Conservation (phyloP, 2,797 vertebrate genomes). For the Anabas testudineus region DNA sequence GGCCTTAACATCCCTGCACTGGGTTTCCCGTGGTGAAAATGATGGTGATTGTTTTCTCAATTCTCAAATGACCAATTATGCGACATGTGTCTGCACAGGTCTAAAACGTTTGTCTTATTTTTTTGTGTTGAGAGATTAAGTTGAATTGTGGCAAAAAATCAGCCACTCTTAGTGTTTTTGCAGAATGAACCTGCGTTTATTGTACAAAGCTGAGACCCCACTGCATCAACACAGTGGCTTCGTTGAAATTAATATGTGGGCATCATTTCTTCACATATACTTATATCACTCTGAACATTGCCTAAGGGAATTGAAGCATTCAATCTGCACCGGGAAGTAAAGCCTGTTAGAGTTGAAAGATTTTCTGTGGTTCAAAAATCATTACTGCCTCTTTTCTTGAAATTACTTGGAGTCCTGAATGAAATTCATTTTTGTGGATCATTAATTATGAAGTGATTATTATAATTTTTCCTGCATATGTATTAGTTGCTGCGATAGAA, state of each 20-base stretch:
- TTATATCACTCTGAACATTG: background rate
- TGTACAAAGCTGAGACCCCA: background rate
- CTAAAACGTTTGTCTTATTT: background rate
- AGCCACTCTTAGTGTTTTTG: background rate
- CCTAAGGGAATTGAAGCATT: background rate
- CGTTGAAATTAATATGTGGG: slow-evolving; percentile 1
- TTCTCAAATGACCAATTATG: no score
- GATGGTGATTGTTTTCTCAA: background rate
- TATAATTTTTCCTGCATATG: background rate
- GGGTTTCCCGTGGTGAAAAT: background rate
- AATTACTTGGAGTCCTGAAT: background rate
- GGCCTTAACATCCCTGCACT: background rate
- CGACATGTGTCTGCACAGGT: background rate
- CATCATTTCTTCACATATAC: background rate
- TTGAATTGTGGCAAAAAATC: background rate
- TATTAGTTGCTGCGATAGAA: background rate
- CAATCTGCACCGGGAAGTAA: background rate
- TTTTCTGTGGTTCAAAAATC: background rate
- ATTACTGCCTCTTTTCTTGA: background rate
- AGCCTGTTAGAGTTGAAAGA: background rate
- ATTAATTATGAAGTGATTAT: background rate
- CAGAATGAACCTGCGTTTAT: background rate
- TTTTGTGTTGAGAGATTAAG: background rate
- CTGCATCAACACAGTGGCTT: slow-evolving; percentile 3
- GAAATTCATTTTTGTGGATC: background rate